Evolutionary conservation across 2,797 vertebrate species (phyloP), one percentile per base, ranked within the genome.

Genomic region (Glyptemys insculpta): DNA sequence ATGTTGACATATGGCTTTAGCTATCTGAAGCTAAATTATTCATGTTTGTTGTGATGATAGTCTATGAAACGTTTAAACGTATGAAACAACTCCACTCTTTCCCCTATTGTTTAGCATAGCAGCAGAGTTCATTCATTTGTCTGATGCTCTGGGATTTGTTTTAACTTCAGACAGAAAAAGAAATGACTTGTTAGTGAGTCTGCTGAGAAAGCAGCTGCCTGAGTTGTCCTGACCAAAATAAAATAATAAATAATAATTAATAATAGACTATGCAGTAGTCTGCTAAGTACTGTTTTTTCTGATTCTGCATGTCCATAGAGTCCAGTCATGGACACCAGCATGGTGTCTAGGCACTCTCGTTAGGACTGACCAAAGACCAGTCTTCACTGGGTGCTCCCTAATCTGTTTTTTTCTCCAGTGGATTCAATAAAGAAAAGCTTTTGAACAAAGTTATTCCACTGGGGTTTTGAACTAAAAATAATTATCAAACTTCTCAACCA

Each of bases 61-160:
- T 52, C 68, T 31, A n/a, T 68, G 81, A 21, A 47, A 47, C 21
- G 5, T 9, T 21, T 74, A 12, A 5, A 2, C n/a, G 56, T 89
- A 94, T 93, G 54, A 88, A 94, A 74, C 9, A 85, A 65, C 50
- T 87, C 91, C 81, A 72, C 89, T 89, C 81, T 5, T 86, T 93
- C 74, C 56, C 56, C 54, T 52, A 81, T 8, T 3, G 53, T 82
- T 47, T 93, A 62, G 81, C 5, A n/a, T 19, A 59, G 85, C 25
- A 81, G 57, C 83, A 74, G 10, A 85, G 65, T 62, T 93, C 62
- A 23, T 94, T 96, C 94, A 87, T 89, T 93, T 15, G 27, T 79
- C 4, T 0, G 0, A 0, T 37, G 31, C 53, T 44, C 59, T 50
- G 52, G 41, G 62, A 85, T 81, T 74, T 50, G 27, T 74, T 96